These are phyloP conservation scores for Globia sparganii DNA, from an alignment of 2,888 invertebrate species.

Conservation along the genomic window DNA sequence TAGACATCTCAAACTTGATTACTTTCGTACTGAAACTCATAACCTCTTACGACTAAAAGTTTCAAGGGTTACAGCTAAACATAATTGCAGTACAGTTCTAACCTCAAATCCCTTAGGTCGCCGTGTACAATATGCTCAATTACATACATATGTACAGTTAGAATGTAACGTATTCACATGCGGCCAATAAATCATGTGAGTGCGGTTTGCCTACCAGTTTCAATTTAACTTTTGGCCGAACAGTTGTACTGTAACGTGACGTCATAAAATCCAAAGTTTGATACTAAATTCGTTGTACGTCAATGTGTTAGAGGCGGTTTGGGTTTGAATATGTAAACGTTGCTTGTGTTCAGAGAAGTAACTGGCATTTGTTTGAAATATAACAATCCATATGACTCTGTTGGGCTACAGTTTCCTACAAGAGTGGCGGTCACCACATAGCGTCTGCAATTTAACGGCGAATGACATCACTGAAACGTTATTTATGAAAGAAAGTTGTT, in stretches of 20 bases:
- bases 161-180: constrained; percentile 79
- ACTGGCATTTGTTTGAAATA: not conserved
- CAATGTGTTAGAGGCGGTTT: constrained; percentile 53
- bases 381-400: not conserved
- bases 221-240: constrained; percentile 86
- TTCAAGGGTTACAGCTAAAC: constrained; percentile 66
- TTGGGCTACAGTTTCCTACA: too few species aligned
- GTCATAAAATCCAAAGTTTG: constrained; percentile 73
- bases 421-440: too few species aligned
- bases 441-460: too few species aligned
- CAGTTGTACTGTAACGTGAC: constrained; percentile 73
- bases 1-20: constrained; percentile 50
- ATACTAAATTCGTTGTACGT: constrained; percentile 66
- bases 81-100: constrained; percentile 54
- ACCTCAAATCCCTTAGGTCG: constrained; percentile 62
- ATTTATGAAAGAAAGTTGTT: too few species aligned
- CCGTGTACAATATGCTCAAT: constrained; percentile 64
- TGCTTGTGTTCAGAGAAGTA: constrained; percentile 13
- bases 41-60: constrained; percentile 72
- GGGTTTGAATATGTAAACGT: constrained; percentile 35
- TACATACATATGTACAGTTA: constrained; percentile 68
- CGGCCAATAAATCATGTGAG: constrained; percentile 85
- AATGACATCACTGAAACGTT: too few species aligned
- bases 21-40: constrained; percentile 37
- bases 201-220: constrained; percentile 87